Percentiles rank a stretch among this genome's conserved stretches.
These are phyloP conservation scores for Drosophila nebulosa DNA, from an alignment of 1,140 invertebrate genomes.

Conservation along the genomic window DNA sequence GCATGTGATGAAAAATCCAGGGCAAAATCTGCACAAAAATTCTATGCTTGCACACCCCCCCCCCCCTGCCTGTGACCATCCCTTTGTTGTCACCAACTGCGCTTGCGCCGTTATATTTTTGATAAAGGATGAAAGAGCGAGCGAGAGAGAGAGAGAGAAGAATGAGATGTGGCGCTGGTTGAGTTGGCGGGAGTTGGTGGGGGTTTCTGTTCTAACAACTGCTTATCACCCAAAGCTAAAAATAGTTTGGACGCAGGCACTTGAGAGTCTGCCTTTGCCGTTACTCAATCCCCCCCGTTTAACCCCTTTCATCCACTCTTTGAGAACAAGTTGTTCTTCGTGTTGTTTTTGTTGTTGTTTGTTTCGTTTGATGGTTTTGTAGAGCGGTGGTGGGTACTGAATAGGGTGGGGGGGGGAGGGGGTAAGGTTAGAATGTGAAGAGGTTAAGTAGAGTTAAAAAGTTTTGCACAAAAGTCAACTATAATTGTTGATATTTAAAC, in stretches of 20 bases:
- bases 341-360: neutral
- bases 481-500: neutral
- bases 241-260: conserved; percentile 27
- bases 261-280: conserved; percentile 10
- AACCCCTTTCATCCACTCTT: neutral
- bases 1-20: conserved; percentile 73
- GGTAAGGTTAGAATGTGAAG: neutral
- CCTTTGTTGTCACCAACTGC: conserved; percentile 18
- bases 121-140: neutral
- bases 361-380: neutral
- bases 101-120: conserved; percentile 23
- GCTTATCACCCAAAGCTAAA: conserved; percentile 39
- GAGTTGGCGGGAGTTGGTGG: neutral
- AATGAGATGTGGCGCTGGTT: neutral
- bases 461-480: neutral
- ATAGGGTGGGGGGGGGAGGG: neutral
- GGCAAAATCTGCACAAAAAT: conserved; percentile 55
- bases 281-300: neutral
- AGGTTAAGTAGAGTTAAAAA: neutral
- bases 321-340: neutral
- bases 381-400: neutral
- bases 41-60: too few relatives aligned
- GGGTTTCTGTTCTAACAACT: neutral
- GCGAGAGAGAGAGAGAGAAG: neutral
- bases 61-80: neutral